These are phyloP conservation scores for Synaphobranchus kaupii DNA, from an alignment of 2,797 vertebrate species.

Conservation along the genomic window DNA sequence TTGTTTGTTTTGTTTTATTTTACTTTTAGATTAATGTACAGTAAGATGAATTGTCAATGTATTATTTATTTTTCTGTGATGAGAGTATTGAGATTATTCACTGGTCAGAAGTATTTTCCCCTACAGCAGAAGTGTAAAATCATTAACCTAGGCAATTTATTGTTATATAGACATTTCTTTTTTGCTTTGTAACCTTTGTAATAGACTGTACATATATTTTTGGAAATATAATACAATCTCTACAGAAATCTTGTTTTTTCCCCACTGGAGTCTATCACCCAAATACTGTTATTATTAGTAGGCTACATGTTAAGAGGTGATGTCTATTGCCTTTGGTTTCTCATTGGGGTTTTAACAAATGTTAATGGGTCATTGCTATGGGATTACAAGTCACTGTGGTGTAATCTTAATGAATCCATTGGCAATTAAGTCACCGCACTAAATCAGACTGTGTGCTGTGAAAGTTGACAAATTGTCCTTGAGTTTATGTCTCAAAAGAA, in stretches of 20 bases:
- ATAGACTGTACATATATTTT: conserved; percentile 99
- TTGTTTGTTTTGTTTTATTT: conserved; percentile 55
- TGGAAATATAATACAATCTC: conserved; percentile 99
- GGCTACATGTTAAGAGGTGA: conserved; percentile 28
- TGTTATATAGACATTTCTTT: conserved; percentile 87
- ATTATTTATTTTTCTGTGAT: conserved; percentile 98
- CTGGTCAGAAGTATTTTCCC: conserved; percentile 78
- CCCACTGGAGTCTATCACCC: conserved; percentile 42
- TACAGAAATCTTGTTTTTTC: conserved; percentile 67
- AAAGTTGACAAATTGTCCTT: conserved; percentile 16
- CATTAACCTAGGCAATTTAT: conserved; percentile 87
- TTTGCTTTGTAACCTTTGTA: conserved; percentile 99
- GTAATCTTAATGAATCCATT: conserved; percentile 20
- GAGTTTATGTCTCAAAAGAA: conserved; percentile 26
- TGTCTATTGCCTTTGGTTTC: conserved; percentile 25
- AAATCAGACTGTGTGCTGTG: conserved; percentile 7
- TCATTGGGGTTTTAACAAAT: conserved; percentile 1
- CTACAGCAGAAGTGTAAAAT: conserved; percentile 83
- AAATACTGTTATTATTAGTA: conserved; percentile 25
- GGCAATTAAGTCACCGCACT: conserved; percentile 16
- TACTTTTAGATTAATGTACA: conserved; percentile 87
- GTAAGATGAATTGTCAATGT: conserved; percentile 84
- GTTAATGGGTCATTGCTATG: neutral
- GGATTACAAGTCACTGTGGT: neutral
- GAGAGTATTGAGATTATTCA: conserved; percentile 84